Conservation (phyloP, 2,888 invertebrate species). For the Caenorhabditis plicata region DNA sequence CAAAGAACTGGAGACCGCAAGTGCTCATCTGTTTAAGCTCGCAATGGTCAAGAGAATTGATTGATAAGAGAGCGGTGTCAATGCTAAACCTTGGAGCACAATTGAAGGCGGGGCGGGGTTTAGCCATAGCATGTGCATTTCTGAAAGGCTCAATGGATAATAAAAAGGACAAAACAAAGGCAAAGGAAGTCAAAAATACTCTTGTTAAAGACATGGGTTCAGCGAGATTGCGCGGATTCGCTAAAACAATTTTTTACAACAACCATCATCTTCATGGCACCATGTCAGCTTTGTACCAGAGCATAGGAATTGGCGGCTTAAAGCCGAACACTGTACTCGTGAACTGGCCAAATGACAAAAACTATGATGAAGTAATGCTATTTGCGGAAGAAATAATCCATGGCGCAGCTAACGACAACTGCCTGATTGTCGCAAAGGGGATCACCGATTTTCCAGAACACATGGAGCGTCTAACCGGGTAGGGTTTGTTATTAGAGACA, state of each 20-base stretch:
- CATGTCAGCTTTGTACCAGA: conserved; percentile 75
- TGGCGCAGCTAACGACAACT: conserved; percentile 87
- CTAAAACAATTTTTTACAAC: conserved; percentile 85
- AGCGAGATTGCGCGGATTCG: conserved; percentile 93
- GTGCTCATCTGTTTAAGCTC: conserved; percentile 86
- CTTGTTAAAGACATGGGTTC: conserved; percentile 75
- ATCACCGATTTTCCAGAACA: conserved; percentile 89
- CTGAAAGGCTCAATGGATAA: conserved; percentile 70
- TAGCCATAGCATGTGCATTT: conserved; percentile 88
- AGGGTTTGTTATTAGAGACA: no score
- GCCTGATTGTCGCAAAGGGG: conserved; percentile 92
- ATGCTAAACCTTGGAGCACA: conserved; percentile 92
- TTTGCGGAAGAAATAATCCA: conserved; percentile 68
- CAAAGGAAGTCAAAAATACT: conserved; percentile 73
- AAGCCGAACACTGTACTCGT: conserved; percentile 97
- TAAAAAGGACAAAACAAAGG: conserved; percentile 69
- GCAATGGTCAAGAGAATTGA: conserved; percentile 72
- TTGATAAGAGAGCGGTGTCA: conserved; percentile 70
- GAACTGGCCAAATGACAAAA: conserved; percentile 84
- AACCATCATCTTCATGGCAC: conserved; percentile 68
- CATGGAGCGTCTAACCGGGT: conserved; percentile 82
- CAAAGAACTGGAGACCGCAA: conserved; percentile 98
- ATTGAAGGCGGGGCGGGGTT: conserved; percentile 79
- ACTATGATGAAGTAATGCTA: conserved; percentile 47
- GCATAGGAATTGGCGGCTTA: conserved; percentile 92